Base-by-base conservation (phyloP, 1,140 invertebrate genomes). In the Polypedilum vanderplanki region DNA sequence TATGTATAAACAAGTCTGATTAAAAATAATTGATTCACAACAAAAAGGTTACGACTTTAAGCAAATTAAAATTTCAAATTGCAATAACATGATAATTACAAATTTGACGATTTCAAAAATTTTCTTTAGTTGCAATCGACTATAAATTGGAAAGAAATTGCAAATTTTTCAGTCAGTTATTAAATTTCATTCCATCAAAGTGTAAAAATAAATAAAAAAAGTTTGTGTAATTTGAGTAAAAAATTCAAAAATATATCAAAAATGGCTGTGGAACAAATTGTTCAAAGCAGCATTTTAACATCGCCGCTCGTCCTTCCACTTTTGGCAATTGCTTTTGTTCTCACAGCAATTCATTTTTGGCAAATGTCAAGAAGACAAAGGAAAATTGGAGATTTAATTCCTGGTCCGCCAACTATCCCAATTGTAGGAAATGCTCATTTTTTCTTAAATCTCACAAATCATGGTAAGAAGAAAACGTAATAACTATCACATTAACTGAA, bases 221-320 rank as follows among this genome's bases (percentile, higher is more conserved):
- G 4, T 57, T 57, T 57, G 12, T 57, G n/a, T 3, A 8, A 57
- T 57, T n/a, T 33, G 5, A 33, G 5, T n/a, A 33, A 5, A 33
- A 33, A 33, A 33, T 1, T 5, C 24, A 33, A 33, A 33, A 33
- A 33, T n/a, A 12, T 1, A 57, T n/a, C 46, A 57, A 57, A 12
- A 15, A 78, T 82, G 81, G 78, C 81, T 65, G 79, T 78, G 75
- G 80, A 81, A 75, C 80, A 78, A 75, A 78, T 81, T 74, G 77
- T 80, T 77, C 79, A 80, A 77, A 78, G 77, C 64, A 75, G 80
- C 75, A 75, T 77, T 74, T 70, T 70, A 7, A 0, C 24, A 65
- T 8, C 75, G 75, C 15, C 77, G 12, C 75, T 76, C 3, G 74
- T 79, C n/a, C 79, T 77, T 17, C 80, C 81, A 7, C 67, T 82